Conservation (phyloP, 2,888 invertebrate species). For the Troides aeacus region DNA sequence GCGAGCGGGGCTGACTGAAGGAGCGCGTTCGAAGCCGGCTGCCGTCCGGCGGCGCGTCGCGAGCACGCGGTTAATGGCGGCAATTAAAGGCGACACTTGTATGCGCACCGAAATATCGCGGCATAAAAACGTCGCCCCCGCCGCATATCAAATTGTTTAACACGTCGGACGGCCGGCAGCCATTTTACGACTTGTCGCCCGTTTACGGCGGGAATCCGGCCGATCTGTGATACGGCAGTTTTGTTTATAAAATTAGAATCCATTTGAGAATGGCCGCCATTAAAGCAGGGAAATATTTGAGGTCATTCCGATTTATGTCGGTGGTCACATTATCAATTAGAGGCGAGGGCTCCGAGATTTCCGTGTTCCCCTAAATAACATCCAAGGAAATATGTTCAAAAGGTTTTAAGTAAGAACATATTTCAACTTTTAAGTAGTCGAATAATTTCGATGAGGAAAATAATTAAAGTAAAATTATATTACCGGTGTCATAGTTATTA, state of each 20-base stretch:
- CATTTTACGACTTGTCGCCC: conserved; percentile 64
- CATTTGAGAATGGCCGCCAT: conserved; percentile 38
- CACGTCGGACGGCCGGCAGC: conserved; percentile 57
- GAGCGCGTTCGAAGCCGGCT: conserved; percentile 49
- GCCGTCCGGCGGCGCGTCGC: conserved; percentile 65
- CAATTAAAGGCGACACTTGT: conserved; percentile 71
- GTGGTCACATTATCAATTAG: conserved; percentile 22
- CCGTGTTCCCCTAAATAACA: conserved; percentile 1
- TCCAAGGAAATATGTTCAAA: not conserved
- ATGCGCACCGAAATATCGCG: conserved; percentile 69
- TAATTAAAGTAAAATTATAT: too few relatives aligned
- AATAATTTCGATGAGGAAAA: too few relatives aligned
- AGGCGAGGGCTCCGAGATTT: conserved; percentile 5
- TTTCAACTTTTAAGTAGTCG: too few relatives aligned
- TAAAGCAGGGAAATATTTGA: conserved; percentile 23
- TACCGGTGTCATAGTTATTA: too few relatives aligned
- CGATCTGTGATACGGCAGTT: conserved; percentile 55
- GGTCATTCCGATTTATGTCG: conserved; percentile 24
- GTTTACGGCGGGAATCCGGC: conserved; percentile 61
- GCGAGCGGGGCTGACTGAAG: conserved; percentile 33
- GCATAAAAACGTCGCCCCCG: conserved; percentile 71
- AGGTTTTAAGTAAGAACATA: too few relatives aligned
- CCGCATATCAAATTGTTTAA: conserved; percentile 75
- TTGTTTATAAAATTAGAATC: conserved; percentile 46
- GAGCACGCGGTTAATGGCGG: conserved; percentile 68